A percentile compares a stretch with the other conserved stretches of the same genome.
Evolutionary conservation across 2,113 vertebrate species (phyloP).

Genomic region (Scomber colias): DNA sequence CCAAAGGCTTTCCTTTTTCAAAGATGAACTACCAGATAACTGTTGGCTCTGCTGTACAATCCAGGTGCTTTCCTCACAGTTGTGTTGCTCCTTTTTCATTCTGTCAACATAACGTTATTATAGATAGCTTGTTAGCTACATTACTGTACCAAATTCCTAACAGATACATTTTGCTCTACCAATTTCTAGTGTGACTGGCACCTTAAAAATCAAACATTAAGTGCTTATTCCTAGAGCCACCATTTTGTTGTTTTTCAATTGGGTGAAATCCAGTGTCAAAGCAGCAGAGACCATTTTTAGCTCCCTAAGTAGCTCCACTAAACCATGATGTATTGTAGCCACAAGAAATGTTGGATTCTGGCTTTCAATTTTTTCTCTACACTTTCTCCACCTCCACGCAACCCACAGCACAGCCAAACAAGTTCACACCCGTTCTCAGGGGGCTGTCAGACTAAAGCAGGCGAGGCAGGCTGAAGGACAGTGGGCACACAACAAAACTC

Average conservation of each 20-base stretch:
- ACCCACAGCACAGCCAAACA: slow-evolving; percentile 1
- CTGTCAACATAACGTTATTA: no score
- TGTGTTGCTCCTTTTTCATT: no score
- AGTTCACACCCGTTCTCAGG: slow-evolving; percentile 1
- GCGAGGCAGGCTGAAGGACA: slow-evolving; percentile 55
- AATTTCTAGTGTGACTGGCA: not conserved
- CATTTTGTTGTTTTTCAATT: not conserved
- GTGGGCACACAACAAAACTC: not conserved
- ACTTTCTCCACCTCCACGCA: not conserved
- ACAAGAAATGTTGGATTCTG: not conserved
- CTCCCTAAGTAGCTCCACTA: not conserved
- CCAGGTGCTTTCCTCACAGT: no score
- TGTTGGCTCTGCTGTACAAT: no score
- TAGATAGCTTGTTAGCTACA: no score
- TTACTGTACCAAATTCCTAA: not conserved
- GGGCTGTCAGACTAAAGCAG: slow-evolving; percentile 31
- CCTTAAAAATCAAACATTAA: not conserved
- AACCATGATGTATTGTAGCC: not conserved
- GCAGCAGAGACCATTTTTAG: not conserved
- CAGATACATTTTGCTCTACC: not conserved
- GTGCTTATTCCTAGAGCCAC: not conserved
- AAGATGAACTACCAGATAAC: no score
- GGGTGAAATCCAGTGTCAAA: not conserved
- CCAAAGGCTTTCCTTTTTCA: no score
- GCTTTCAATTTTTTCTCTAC: not conserved